Conservation (phyloP, 2,888 invertebrate species). For the Pasiphila rectangulata region DNA sequence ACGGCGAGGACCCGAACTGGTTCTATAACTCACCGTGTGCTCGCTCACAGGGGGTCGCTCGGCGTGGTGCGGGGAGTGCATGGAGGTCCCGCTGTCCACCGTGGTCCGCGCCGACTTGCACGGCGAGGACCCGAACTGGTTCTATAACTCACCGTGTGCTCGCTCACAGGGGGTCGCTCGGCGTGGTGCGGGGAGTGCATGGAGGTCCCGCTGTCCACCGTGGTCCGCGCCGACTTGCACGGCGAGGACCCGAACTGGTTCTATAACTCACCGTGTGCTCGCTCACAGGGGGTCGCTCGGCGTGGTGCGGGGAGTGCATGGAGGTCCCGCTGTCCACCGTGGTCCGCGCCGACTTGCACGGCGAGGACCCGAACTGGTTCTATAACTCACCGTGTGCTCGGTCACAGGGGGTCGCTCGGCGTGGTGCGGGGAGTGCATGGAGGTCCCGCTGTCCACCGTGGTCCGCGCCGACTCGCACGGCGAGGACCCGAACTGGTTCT, state of each 20-base stretch:
- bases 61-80: constrained; percentile 62
- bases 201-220: constrained; percentile 50
- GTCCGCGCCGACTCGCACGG: constrained; percentile 53
- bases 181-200: constrained; percentile 63
- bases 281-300: constrained; percentile 40
- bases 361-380: too few species aligned
- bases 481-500: too few species aligned
- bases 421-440: constrained; percentile 63
- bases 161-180: constrained; percentile 43
- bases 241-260: too few species aligned
- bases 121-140: too few species aligned
- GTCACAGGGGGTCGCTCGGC: constrained; percentile 41
- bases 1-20: too few species aligned
- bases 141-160: constrained; percentile 52
- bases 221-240: constrained; percentile 45
- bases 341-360: constrained; percentile 49
- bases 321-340: constrained; percentile 50
- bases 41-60: constrained; percentile 46
- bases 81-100: constrained; percentile 51
- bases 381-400: constrained; percentile 52
- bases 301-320: constrained; percentile 62
- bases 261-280: constrained; percentile 54
- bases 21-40: constrained; percentile 49
- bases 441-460: constrained; percentile 49
- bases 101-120: constrained; percentile 46